These are phyloP conservation scores for Tuta absoluta DNA, from an alignment of 2,888 invertebrate genomes.

Conservation along the genomic window DNA sequence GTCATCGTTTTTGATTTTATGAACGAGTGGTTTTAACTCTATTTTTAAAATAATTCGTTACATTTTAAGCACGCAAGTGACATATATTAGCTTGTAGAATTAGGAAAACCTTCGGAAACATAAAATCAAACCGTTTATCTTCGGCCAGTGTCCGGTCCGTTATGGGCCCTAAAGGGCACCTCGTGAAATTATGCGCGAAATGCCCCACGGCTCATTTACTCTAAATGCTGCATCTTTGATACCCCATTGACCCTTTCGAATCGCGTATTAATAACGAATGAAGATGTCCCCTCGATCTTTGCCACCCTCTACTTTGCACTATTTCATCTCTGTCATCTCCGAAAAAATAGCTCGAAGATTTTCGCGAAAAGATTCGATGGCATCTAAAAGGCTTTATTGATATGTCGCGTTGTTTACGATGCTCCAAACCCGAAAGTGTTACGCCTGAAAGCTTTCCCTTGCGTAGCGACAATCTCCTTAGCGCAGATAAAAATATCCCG, in stretches of 20 bases:
- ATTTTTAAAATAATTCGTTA: neutral
- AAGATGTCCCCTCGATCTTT: conserved; percentile 36
- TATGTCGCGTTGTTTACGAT: conserved; percentile 49
- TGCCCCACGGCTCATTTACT: conserved; percentile 72
- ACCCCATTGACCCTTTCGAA: conserved; percentile 64
- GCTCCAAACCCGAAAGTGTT: conserved; percentile 34
- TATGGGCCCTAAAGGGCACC: conserved; percentile 42
- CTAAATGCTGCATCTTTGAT: conserved; percentile 66
- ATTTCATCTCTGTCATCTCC: conserved; percentile 26
- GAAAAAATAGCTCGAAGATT: conserved; percentile 15
- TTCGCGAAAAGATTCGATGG: conserved; percentile 22
- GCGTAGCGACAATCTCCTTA: conserved; percentile 35
- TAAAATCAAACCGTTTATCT: conserved; percentile 57
- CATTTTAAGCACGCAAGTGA: neutral
- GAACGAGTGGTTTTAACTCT: too few species aligned
- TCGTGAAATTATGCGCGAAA: conserved; percentile 73
- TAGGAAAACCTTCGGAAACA: conserved; percentile 41
- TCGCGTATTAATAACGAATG: conserved; percentile 64
- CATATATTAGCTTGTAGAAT: conserved; percentile 6
- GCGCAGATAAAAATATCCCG: conserved; percentile 44
- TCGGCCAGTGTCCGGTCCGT: conserved; percentile 34
- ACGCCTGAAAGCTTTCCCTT: conserved; percentile 35
- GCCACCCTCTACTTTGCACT: conserved; percentile 22
- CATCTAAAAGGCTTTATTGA: conserved; percentile 32
- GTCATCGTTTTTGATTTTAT: too few species aligned